A percentile compares a stretch with the other conserved stretches of the same genome.
These are phyloP conservation scores for Oreochromis niloticus DNA, from an alignment of 2,113 vertebrate genomes.

Conservation along the genomic window DNA sequence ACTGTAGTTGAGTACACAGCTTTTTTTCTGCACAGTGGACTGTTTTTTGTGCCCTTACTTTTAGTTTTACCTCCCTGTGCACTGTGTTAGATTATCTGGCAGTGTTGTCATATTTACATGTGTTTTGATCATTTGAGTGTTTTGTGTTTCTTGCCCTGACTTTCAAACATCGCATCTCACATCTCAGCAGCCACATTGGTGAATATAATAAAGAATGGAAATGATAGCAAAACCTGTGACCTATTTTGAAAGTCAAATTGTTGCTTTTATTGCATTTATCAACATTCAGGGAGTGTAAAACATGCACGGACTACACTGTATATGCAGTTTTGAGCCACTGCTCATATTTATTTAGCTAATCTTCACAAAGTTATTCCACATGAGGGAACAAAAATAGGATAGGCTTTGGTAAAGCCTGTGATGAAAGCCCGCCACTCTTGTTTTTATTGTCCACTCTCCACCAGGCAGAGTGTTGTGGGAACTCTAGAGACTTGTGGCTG, in stretches of 20 bases:
- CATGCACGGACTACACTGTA: not conserved
- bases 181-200: not conserved
- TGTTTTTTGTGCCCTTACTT: not conserved
- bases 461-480: constrained; percentile 63
- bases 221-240: not conserved
- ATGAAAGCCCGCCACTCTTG: constrained; percentile 63
- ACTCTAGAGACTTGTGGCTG: constrained; percentile 65
- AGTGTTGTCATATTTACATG: not conserved
- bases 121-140: not conserved
- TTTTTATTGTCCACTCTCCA: constrained; percentile 72
- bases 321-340: not conserved
- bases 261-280: not conserved
- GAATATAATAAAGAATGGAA: not conserved
- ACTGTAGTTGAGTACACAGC: too few species aligned
- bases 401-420: constrained; percentile 54
- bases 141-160: not conserved
- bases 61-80: not conserved
- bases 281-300: not conserved
- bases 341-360: constrained; percentile 16
- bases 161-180: not conserved
- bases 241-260: not conserved
- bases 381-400: constrained; percentile 20
- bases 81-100: not conserved
- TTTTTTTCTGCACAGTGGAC: not conserved
- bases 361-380: constrained; percentile 13